Base-by-base conservation (phyloP, 2,888 invertebrate genomes). In the Drosophila seclusa region DNA sequence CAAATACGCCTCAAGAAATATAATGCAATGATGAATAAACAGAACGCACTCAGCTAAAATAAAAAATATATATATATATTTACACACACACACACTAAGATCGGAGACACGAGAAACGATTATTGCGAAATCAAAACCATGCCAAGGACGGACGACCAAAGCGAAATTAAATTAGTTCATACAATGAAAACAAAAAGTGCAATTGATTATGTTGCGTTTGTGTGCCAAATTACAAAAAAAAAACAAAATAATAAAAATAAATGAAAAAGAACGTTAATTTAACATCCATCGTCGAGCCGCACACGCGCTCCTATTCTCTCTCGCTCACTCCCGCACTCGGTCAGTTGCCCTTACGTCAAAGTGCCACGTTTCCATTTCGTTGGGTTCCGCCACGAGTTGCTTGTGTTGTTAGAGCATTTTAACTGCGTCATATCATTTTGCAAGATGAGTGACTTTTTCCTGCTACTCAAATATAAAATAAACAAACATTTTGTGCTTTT, bases 41-140 rank as follows among this genome's bases (percentile, higher is more conserved):
- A 64, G 59, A 81, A 73, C 76, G 83, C 78, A 72, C 36, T 66
- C 54, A 71, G 38, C 65, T 32, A 58, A 64, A 73, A 68, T 21
- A 54, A 6, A 27, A 31, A 50, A 53, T n/a, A 62, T 5, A 24
- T 8, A 69, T 45, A 18, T 27, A 34, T 18, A 74, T 48, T 59
- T 54, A 63, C 31, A 21, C 21, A 36, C 7, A 36, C 7, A 27
- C 38, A 50, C 24, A 50, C n/a, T 54, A n/a, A 54, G 13, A 29
- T 38, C 49, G 34, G 53, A 73, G 36, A 53, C 24, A 50, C 49
- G 48, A 31, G 55, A 64, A 53, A 67, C 49, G 49, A 54, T 75
- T 71, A 73, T 87, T 87, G 76, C 85, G 72, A 87, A 84, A 84
- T 85, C 71, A 75, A 84, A 85, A 85, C 84, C 87, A 87, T 82